Base-by-base conservation (phyloP, 92 coral and sea anemone genomes). In the Diadumene lineata region DNA sequence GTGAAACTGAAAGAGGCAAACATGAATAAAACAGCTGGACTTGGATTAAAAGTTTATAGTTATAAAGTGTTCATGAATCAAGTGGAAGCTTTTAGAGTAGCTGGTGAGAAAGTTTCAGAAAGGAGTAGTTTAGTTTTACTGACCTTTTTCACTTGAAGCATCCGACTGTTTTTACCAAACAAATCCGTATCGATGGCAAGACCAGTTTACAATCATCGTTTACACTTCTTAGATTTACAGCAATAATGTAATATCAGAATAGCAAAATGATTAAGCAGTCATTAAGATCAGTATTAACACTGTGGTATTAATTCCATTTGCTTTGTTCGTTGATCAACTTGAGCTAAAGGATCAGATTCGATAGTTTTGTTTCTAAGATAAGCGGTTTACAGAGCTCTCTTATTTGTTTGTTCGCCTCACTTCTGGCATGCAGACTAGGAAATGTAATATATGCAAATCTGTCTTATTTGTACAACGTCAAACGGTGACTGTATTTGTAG, bases 141-240 rank as follows among this genome's bases (percentile, higher is more conserved):
- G 56, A 72, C 77, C 67, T 72, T 66, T n/a, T 55, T 30, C 11
- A 72, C 32, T 27, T 13, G 11, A 26, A 1, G 32, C 48, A 13
- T 56, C 53, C 32, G 21, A 31, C 31, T 43, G 30, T 15, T 3
- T 69, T 15, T 31, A 9, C 43, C 24, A 72, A 33, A 72, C 77
- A 57, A 72, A 71, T 33, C 66, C 66, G 77, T 72, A 56, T 72
- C 77, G 29, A 72, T 72, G 65, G 75, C 23, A 0, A 1, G n/a
- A 1, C 25, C 64, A n/a, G 17, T 56, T 7, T 17, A 18, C 7
- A 56, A n/a, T 6, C 25, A 21, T 53, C 29, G 31, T 22, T 53
- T 19, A 2, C 16, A 43, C 71, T 23, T 66, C 38, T 11, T 22
- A 34, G 16, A 23, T 0, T n/a, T 13, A 34, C 33, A n/a, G 18